phyloP scores from a whole-genome alignment of 2,113 vertebrate species.

The Mandrillus leucophaeus region DNA sequence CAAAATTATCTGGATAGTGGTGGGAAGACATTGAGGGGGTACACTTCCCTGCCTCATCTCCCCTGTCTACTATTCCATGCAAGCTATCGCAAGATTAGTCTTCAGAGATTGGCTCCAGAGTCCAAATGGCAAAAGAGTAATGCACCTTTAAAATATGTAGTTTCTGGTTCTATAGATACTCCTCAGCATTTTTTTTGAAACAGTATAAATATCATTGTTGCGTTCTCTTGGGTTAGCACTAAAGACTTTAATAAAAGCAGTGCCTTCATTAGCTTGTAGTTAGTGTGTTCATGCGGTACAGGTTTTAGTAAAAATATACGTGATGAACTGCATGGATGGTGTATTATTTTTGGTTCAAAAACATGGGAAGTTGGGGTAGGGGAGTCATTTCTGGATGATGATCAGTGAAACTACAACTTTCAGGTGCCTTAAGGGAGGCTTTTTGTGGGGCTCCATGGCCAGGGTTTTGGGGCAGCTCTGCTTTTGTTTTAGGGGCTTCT shows the following conservation, averaged over 20 bases:
- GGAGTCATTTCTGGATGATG: neutral
- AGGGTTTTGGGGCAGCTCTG: neutral
- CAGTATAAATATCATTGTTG: neutral
- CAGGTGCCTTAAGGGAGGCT: neutral
- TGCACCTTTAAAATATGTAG: neutral
- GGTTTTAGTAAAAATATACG: neutral
- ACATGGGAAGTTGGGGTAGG: neutral
- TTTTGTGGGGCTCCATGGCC: neutral
- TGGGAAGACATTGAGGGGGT: neutral
- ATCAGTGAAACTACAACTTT: neutral
- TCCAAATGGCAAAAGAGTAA: neutral
- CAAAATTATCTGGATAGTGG: neutral
- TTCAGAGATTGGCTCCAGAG: neutral
- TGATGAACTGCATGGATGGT: neutral
- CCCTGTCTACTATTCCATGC: accelerated
- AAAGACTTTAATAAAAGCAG: neutral
- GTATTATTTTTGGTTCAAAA: neutral
- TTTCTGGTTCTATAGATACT: neutral
- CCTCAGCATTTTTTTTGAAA: neutral
- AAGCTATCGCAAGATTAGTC: neutral
- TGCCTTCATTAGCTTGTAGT: neutral
- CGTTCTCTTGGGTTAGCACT: neutral
- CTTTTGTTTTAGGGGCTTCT: slow-evolving; percentile 16
- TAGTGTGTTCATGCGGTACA: neutral
- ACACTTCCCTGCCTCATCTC: accelerated